phyloP scores from a whole-genome alignment of 2,113 vertebrate species.

The Pollimyrus isidori region DNA sequence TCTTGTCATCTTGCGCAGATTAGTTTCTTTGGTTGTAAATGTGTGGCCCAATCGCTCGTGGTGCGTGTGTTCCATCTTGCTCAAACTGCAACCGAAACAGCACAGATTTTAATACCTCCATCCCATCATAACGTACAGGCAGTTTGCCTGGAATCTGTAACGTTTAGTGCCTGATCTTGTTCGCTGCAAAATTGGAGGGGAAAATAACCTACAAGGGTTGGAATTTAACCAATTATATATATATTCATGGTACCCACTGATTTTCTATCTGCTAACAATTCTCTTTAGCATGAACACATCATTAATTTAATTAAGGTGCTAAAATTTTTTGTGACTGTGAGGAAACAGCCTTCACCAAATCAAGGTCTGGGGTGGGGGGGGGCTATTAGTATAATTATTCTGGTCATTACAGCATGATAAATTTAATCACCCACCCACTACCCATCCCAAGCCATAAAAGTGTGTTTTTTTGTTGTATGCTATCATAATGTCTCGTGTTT shows the following conservation, averaged over 20 bases:
- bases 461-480: constrained; percentile 12
- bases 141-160: constrained; percentile 36
- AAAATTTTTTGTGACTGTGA: constrained; percentile 30
- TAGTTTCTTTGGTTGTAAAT: background rate
- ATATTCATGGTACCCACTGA: constrained; percentile 17
- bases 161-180: constrained; percentile 34
- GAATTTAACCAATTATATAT: constrained; percentile 34
- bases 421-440: constrained; percentile 9
- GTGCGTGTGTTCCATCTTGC: constrained; percentile 20
- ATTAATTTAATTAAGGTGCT: constrained; percentile 22
- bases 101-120: constrained; percentile 6
- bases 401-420: constrained; percentile 4
- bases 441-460: background rate
- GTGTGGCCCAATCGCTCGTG: background rate
- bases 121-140: constrained; percentile 29
- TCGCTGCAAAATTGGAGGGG: constrained; percentile 26
- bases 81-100: constrained; percentile 13
- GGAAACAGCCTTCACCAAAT: constrained; percentile 25
- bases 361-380: constrained; percentile 5
- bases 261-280: constrained; percentile 14
- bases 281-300: constrained; percentile 14
- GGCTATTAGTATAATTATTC: background rate
- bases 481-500: constrained; percentile 14
- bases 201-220: constrained; percentile 15
- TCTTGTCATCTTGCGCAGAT: background rate